Conservation (phyloP, 2,888 invertebrate genomes). For the Lepidocyrtinus sp. region DNA sequence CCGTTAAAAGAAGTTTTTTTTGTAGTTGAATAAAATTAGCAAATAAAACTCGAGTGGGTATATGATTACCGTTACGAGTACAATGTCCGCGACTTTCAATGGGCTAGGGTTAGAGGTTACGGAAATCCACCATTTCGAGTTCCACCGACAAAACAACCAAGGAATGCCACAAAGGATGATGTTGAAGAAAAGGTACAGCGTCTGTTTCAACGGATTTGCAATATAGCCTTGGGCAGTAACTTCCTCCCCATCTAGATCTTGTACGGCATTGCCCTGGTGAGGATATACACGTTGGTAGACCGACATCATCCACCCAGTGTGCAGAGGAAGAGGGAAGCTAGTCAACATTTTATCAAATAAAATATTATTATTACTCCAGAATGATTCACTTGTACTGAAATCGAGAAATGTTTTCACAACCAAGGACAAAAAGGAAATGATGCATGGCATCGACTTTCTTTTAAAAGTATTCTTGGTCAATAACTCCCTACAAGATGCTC, state of each 20-base stretch:
- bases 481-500: no score
- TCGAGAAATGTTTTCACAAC: no score
- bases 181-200: constrained; percentile 75
- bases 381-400: no score
- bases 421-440: no score
- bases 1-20: background rate
- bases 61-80: constrained; percentile 75
- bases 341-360: no score
- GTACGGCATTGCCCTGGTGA: constrained; percentile 38
- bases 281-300: constrained; percentile 39
- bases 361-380: no score
- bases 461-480: no score
- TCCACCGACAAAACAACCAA: constrained; percentile 76
- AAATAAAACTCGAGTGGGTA: background rate
- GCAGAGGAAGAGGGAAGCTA: constrained; percentile 43
- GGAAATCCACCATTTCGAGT: constrained; percentile 75
- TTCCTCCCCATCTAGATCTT: constrained; percentile 54
- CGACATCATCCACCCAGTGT: constrained; percentile 51
- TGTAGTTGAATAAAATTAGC: background rate
- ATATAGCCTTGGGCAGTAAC: constrained; percentile 75
- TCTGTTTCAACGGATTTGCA: constrained; percentile 73
- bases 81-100: constrained; percentile 76
- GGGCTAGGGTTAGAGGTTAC: constrained; percentile 76
- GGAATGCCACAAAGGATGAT: constrained; percentile 76
- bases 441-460: no score